These are phyloP conservation scores for Chitala chitala DNA, from an alignment of 2,113 vertebrate species.

Conservation along the genomic window DNA sequence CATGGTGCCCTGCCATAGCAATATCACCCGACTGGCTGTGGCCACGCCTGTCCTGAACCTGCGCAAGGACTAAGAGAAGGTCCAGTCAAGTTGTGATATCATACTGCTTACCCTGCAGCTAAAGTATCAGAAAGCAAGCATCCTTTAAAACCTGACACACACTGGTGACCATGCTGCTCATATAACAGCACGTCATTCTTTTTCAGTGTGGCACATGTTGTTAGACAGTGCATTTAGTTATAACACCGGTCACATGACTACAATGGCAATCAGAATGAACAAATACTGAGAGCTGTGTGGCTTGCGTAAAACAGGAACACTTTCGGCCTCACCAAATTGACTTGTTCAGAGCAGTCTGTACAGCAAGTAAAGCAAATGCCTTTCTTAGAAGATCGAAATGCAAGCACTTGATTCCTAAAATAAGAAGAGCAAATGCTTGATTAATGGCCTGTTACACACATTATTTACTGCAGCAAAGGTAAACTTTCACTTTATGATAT, in stretches of 20 bases:
- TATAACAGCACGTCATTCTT: too few relatives aligned
- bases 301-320: neutral
- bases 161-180: neutral
- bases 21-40: conserved; percentile 49
- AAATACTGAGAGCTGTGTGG: neutral
- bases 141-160: neutral
- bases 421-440: conserved; percentile 3
- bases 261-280: neutral
- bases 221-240: too few relatives aligned
- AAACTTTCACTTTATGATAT: neutral
- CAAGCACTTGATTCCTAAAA: conserved; percentile 57
- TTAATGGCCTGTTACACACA: neutral
- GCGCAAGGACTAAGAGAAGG: conserved; percentile 59
- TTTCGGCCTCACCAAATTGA: conserved; percentile 52
- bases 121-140: neutral
- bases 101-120: too few relatives aligned
- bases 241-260: neutral
- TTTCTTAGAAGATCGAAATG: conserved; percentile 43
- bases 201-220: too few relatives aligned
- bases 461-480: neutral
- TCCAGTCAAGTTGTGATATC: neutral
- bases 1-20: conserved; percentile 72
- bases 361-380: conserved; percentile 46
- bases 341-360: conserved; percentile 50
- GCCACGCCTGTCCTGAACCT: conserved; percentile 54